These are phyloP conservation scores for Riparia riparia DNA, from an alignment of 2,113 vertebrate species.

Conservation along the genomic window DNA sequence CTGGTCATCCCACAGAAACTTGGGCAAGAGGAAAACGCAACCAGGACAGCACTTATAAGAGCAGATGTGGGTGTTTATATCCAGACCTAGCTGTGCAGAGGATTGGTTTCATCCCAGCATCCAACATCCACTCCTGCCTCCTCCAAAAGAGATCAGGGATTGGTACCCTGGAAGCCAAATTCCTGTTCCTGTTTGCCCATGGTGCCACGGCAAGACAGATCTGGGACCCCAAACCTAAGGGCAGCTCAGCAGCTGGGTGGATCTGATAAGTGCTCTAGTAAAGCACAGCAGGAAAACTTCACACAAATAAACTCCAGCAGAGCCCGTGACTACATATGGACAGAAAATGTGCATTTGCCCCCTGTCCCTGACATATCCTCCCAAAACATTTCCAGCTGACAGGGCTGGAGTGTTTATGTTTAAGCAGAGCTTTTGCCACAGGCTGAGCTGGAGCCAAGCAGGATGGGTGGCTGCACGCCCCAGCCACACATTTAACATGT, in stretches of 20 bases:
- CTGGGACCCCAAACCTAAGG: background rate
- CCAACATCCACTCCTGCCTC: background rate
- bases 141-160: background rate
- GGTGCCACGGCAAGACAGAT: background rate
- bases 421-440: background rate
- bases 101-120: background rate
- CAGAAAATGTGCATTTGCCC: background rate
- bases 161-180: background rate
- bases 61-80: background rate
- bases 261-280: background rate
- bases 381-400: background rate
- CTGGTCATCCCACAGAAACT: background rate
- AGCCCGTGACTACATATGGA: background rate
- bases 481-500: background rate
- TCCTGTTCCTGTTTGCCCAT: background rate
- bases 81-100: background rate
- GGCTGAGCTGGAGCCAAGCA: background rate
- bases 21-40: background rate
- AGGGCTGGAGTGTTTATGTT: background rate
- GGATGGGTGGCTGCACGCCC: background rate
- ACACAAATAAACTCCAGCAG: background rate
- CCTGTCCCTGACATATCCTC: too few relatives aligned
- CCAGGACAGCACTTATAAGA: background rate
- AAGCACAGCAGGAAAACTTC: background rate
- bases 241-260: fast-evolving